Evolutionary conservation across 2,888 invertebrate genomes (phyloP), one percentile per base, ranked within the genome.

Genomic region (Stenurella melanura): DNA sequence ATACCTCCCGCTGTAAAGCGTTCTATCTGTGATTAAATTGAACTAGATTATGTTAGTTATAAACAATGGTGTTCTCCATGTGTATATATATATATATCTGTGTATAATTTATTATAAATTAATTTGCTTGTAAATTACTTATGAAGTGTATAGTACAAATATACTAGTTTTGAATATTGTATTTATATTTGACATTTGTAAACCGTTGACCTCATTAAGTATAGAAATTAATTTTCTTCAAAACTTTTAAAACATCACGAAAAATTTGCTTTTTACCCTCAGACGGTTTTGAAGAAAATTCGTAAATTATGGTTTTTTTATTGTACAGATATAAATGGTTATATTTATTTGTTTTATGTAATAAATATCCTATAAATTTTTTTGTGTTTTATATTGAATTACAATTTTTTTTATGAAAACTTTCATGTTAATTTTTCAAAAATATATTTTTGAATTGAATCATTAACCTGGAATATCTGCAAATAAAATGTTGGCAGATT

Each of bases 21-120:
- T 67, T 75, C 38, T 71, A 61, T 75, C 72, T 75, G 75, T 75
- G 75, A 75, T 75, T 75, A 42, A 58, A n/a, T 50, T 42, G n/a
- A 68, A 63, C 38, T 74, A 70, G 19, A 21, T 69, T 67, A 12
- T 58, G 42, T 68, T 69, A n/a, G 9, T 57, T 57, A 54, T 50
- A n/a, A 50, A 50, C 50, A 54, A 34, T 75, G 38, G 34, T 71
- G 71, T 72, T 66, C 60, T 60, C 67, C 64, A 60, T 75, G 75
- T 75, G 72, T 19, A 75, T 72, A 75, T 42, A 60, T 75, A 72
- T 75, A 75, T 19, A 75, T 72, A 75, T 42, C 15, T 72, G 60
- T 71, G 60, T 60, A 66, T 67, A 71, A 42, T 63, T 61, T 42
- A 66, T 63, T 70, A 66, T 75, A 56, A 42, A 21, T 66, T 50